Base-by-base conservation (phyloP, 2,797 vertebrate species). In the Melanotaenia maccullochi region DNA sequence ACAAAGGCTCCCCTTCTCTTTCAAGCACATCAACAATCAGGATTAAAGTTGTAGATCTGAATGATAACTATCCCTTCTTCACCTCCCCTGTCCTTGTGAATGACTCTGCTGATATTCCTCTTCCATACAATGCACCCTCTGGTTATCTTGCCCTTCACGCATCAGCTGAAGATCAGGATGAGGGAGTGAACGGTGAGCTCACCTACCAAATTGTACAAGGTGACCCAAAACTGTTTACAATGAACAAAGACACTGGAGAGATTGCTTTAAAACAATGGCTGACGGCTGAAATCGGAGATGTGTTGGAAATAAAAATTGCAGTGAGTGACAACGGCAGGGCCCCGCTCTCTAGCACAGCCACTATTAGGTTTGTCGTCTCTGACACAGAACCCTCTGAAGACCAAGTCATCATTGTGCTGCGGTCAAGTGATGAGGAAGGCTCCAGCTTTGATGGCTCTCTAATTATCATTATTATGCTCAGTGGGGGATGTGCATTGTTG, bases 1-100 rank as follows among this genome's bases (percentile, higher is more conserved):
- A 95, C 73, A 79, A 83, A 38, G 91, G 94, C 1, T 85, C 81
- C 3, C 92, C 90, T 0, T 44, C 64, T 0, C 86, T 87, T 3
- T 90, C 91, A 18, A 90, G 87, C 73, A 89, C 68, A 0, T 81
- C 87, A 1, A 69, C 76, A 18, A 85, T 94, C 28, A 62, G 69
- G 35, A 82, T 95, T 14, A 89, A 68, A 42, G 90, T 95, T 2
- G 86, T 93, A 8, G 94, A 95, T 75, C 91, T 92, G 79, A 96
- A 95, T 1, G 90, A 95, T 83, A 95, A 94, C 73, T 68, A 58
- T 1, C 93, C 93, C 0, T 75, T 68, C 57, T 92, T 95, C 73
- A 92, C 89, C 7, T 89, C 86, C 49, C 93, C 91, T 0, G 25
- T 87, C 4, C 82, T 96, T 1, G 56, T 81, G 6, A 94, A 91